A percentile compares a stretch with the other conserved stretches of the same genome.
Evolutionary conservation across 2,888 invertebrate genomes (phyloP).

Genomic region (Agrotis exclamationis): DNA sequence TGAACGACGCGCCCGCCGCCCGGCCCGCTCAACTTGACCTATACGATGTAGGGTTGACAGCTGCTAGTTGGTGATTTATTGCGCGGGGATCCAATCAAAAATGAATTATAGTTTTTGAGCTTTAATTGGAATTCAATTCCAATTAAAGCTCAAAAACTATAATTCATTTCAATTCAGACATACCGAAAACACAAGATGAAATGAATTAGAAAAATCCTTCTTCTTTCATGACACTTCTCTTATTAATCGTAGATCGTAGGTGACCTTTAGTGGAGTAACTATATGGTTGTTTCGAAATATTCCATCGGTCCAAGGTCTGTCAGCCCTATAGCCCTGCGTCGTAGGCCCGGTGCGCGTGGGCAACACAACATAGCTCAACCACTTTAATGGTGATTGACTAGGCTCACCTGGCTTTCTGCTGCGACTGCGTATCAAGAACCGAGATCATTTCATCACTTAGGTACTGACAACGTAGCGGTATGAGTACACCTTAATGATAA

Average conservation of each 20-base stretch:
- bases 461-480: conserved; percentile 1
- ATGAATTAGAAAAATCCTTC: neutral
- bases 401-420: conserved; percentile 32
- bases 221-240: neutral
- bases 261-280: neutral
- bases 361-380: conserved; percentile 44
- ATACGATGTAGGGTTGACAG: conserved; percentile 71
- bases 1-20: conserved; percentile 57
- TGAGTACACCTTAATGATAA: neutral
- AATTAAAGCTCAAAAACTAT: too few relatives aligned
- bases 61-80: neutral
- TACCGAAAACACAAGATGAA: neutral
- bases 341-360: conserved; percentile 55
- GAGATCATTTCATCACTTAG: conserved; percentile 36
- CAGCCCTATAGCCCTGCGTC: conserved; percentile 45
- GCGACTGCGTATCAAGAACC: conserved; percentile 40
- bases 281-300: neutral
- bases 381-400: conserved; percentile 56
- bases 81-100: neutral
- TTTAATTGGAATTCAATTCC: neutral
- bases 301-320: neutral
- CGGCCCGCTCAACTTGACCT: conserved; percentile 83
- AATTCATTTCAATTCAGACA: too few relatives aligned
- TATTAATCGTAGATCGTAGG: neutral
- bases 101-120: neutral